These are phyloP conservation scores for Thamnophis elegans DNA, from an alignment of 2,797 vertebrate genomes.

Conservation along the genomic window DNA sequence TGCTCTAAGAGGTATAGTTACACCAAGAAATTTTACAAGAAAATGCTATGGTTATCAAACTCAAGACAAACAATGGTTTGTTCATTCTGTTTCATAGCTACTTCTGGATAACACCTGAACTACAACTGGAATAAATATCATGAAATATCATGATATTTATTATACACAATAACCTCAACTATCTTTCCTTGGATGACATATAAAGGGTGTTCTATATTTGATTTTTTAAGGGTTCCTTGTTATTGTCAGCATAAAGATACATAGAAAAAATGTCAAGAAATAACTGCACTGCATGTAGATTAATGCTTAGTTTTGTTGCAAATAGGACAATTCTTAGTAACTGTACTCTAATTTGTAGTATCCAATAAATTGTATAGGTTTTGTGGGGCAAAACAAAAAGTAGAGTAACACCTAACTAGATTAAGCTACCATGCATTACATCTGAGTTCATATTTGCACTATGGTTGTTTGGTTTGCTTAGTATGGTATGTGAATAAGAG, in stretches of 20 bases:
- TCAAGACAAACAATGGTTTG: background rate
- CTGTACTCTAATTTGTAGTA: background rate
- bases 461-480: background rate
- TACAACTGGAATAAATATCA: background rate
- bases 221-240: background rate
- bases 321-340: background rate
- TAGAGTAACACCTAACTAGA: background rate
- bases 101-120: background rate
- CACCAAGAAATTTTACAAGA: background rate
- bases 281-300: background rate
- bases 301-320: background rate
- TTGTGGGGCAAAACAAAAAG: background rate
- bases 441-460: background rate
- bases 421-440: background rate
- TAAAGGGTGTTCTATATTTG: background rate
- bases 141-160: background rate
- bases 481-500: background rate
- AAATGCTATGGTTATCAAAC: background rate
- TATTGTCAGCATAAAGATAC: background rate
- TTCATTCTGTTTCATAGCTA: background rate
- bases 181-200: too few species aligned
- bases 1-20: background rate
- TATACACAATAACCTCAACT: background rate
- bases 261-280: background rate
- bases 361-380: background rate